Conservation (phyloP, 1,140 invertebrate species). For the Drosophila saltans region DNA sequence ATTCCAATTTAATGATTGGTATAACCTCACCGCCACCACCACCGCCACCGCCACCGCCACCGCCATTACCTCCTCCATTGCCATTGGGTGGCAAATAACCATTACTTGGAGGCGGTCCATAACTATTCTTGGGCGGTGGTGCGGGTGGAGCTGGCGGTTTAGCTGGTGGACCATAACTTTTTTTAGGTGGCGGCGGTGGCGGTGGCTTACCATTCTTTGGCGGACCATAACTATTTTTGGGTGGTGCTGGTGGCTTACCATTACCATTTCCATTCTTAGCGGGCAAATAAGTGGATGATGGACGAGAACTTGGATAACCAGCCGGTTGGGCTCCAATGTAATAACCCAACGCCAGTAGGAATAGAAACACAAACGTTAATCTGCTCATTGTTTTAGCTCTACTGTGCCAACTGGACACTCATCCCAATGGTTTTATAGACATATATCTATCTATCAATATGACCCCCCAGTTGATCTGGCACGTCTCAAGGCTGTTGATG, state of each 20-base stretch:
- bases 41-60: constrained; percentile 32
- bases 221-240: constrained; percentile 27
- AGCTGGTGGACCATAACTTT: constrained; percentile 27
- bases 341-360: constrained; percentile 21
- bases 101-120: constrained; percentile 29
- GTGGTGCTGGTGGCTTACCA: constrained; percentile 36
- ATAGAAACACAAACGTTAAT: constrained; percentile 28
- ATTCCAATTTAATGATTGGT: constrained; percentile 86
- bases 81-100: constrained; percentile 33
- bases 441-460: constrained; percentile 11
- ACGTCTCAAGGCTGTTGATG: constrained; percentile 32
- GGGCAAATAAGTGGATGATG: constrained; percentile 59
- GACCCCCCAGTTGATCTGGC: constrained; percentile 50
- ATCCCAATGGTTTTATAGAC: constrained; percentile 44
- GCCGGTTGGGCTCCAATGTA: constrained; percentile 33
- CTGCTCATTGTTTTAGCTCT: constrained; percentile 39
- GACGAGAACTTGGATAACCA: constrained; percentile 63
- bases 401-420: constrained; percentile 37
- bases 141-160: constrained; percentile 26
- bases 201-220: constrained; percentile 33
- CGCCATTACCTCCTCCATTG: constrained; percentile 22
- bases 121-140: constrained; percentile 33
- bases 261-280: constrained; percentile 36
- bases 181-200: constrained; percentile 29
- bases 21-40: constrained; percentile 70